Conservation (phyloP, 2,888 invertebrate genomes). For the Spodoptera littoralis region DNA sequence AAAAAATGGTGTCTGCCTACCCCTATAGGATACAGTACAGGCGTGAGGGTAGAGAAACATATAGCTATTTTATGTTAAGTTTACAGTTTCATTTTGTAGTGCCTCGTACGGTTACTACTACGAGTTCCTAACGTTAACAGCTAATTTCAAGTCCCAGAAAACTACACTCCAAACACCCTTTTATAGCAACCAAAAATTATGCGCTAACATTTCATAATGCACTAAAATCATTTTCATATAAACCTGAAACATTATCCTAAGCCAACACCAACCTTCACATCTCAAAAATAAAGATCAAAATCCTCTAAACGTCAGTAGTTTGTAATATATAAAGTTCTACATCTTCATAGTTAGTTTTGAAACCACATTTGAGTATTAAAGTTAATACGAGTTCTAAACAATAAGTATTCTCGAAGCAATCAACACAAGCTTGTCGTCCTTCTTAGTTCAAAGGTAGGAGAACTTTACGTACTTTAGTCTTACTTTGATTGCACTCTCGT, state of each 20-base stretch:
- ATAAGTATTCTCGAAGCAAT: conserved; percentile 33
- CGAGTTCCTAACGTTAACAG: too few relatives aligned
- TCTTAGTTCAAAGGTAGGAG: conserved; percentile 18
- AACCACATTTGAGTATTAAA: conserved; percentile 30
- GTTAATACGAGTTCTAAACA: conserved; percentile 35
- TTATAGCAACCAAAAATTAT: neutral
- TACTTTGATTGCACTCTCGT: neutral
- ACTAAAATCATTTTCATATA: conserved; percentile 6
- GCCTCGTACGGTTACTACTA: too few relatives aligned
- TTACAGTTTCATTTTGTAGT: too few relatives aligned
- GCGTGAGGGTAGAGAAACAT: too few relatives aligned
- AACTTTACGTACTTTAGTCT: conserved; percentile 8
- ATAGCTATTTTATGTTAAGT: too few relatives aligned
- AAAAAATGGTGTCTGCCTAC: too few relatives aligned
- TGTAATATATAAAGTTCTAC: conserved; percentile 5
- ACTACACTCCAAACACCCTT: too few relatives aligned
- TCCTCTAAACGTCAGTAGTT: neutral
- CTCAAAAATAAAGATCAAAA: neutral
- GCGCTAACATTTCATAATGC: neutral
- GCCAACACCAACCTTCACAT: neutral
- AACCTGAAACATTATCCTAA: neutral
- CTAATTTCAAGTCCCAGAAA: too few relatives aligned
- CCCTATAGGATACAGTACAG: too few relatives aligned
- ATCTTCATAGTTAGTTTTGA: conserved; percentile 23
- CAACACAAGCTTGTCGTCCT: conserved; percentile 7